phyloP scores from a whole-genome alignment of 2,797 vertebrate species.

The Sebastes ruberrimus region DNA sequence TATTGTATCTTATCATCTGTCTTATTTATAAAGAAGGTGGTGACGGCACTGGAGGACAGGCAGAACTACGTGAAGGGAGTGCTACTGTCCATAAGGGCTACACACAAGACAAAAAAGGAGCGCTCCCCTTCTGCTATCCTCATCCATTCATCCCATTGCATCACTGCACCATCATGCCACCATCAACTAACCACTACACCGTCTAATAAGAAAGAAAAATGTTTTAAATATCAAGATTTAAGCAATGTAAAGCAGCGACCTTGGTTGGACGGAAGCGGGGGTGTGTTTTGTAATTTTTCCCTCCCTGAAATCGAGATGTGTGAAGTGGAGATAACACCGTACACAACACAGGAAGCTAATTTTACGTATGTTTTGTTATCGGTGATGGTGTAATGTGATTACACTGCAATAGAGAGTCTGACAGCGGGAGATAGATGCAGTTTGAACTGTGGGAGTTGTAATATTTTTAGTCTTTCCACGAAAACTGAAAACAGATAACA shows the following conservation, averaged over 20 bases:
- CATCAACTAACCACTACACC: too few relatives aligned
- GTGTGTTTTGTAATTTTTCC: neutral
- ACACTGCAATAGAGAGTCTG: conserved; percentile 1
- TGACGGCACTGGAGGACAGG: neutral
- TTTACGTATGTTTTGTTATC: conserved; percentile 4
- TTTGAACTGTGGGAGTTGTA: conserved; percentile 28
- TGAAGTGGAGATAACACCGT: neutral
- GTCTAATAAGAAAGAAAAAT: neutral
- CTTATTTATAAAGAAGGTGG: neutral
- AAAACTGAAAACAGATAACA: conserved; percentile 25
- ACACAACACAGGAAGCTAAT: conserved; percentile 4
- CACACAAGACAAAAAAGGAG: neutral
- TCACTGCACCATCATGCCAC: neutral
- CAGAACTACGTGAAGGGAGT: neutral
- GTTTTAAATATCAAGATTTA: neutral
- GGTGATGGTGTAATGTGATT: conserved; percentile 15
- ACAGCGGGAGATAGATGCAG: conserved; percentile 6
- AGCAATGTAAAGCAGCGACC: neutral
- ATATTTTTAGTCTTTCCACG: conserved; percentile 39
- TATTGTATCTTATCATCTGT: neutral
- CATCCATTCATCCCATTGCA: neutral
- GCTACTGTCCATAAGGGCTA: neutral
- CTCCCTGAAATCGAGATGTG: neutral
- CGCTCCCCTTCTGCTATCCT: neutral
- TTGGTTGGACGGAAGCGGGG: neutral